Percentiles rank a stretch among this genome's conserved stretches.
Conservation (phyloP, 2,113 vertebrate genomes). For the Phalacrocorax aristotelis region DNA sequence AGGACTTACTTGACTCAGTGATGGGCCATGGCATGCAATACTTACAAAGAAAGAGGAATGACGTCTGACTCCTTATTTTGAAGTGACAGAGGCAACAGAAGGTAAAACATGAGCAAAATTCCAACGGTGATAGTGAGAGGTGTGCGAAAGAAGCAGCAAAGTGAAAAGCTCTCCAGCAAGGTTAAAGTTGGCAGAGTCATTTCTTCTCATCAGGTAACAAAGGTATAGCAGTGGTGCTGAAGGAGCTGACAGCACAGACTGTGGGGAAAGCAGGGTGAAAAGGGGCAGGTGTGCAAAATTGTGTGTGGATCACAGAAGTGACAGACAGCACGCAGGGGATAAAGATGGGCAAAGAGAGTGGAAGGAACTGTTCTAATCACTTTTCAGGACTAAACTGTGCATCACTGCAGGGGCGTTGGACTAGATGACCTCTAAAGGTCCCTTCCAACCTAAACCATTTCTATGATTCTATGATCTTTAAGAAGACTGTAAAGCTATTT, state of each 20-base stretch:
- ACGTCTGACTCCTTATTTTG: background rate
- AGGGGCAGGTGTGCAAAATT: background rate
- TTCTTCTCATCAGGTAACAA: background rate
- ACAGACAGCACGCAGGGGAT: background rate
- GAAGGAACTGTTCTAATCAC: background rate
- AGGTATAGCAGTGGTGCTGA: background rate
- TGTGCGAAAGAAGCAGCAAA: background rate
- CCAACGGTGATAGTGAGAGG: background rate
- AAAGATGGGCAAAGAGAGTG: background rate
- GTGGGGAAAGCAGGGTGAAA: rapidly evolving
- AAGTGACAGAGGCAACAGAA: background rate
- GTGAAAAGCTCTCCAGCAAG: background rate
- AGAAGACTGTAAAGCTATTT: background rate
- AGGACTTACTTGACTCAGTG: background rate
- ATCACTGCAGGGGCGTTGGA: too few relatives aligned
- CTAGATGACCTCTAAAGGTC: too few relatives aligned
- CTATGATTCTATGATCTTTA: background rate
- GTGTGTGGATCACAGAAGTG: background rate
- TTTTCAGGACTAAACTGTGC: background rate
- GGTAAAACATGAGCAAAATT: background rate
- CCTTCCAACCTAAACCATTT: too few relatives aligned
- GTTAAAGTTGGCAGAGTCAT: background rate
- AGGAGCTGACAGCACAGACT: background rate
- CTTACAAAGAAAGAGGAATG: background rate
- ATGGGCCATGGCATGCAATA: background rate